phyloP scores from a whole-genome alignment of 2,113 vertebrate species.

The Thunnus maccoyii region DNA sequence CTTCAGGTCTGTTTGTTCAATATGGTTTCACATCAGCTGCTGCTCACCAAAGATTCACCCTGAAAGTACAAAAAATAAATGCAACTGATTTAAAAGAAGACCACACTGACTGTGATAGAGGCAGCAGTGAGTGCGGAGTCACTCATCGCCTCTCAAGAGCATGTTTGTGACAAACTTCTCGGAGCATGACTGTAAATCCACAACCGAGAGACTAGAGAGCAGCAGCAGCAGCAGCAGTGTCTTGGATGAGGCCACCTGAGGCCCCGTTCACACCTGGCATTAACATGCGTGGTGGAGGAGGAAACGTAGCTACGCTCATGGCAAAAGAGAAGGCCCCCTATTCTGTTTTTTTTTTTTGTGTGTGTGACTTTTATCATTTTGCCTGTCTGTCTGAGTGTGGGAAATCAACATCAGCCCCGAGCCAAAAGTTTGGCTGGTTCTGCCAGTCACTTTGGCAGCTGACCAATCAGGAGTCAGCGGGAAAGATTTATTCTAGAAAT shows the following conservation, averaged over 20 bases:
- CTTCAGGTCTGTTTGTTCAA: conserved; percentile 51
- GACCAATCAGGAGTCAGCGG: conserved; percentile 19
- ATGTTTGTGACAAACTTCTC: conserved; percentile 60
- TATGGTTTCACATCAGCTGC: conserved; percentile 37
- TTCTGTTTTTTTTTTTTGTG: neutral
- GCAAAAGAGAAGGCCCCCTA: conserved; percentile 2
- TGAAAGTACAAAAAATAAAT: conserved; percentile 47
- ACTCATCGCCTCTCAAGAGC: conserved; percentile 63
- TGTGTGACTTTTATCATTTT: conserved; percentile 17
- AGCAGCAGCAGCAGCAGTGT: neutral
- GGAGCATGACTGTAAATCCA: conserved; percentile 61
- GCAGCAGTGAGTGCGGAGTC: conserved; percentile 44
- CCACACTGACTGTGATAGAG: conserved; percentile 39
- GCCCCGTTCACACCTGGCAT: no score
- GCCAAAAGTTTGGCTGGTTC: conserved; percentile 18
- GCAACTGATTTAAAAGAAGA: conserved; percentile 62
- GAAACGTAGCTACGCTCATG: neutral
- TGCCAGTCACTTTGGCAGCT: conserved; percentile 35
- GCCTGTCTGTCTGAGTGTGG: conserved; percentile 6
- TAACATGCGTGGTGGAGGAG: neutral
- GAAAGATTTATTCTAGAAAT: conserved; percentile 30
- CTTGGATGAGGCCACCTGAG: conserved; percentile 55
- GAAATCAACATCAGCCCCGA: conserved; percentile 16
- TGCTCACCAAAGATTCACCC: conserved; percentile 42
- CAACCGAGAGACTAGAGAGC: conserved; percentile 15